Evolutionary conservation across 2,888 invertebrate species (phyloP), one percentile per base, ranked within the genome.

Genomic region (Pinctada fucata): DNA sequence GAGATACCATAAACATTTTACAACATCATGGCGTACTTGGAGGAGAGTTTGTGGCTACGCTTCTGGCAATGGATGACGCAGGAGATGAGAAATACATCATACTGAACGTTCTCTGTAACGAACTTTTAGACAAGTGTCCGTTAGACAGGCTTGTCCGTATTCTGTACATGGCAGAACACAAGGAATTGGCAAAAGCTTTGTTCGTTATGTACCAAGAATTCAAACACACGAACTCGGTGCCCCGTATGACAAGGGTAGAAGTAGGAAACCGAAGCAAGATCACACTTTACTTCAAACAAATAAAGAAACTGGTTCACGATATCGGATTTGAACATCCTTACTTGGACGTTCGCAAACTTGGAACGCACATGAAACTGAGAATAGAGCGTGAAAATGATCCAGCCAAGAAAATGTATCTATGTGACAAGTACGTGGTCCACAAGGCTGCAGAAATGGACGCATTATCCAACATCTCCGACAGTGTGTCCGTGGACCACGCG

Each of bases 401-500:
- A 4, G 63, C 63, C 4, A 58, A 47, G 45, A 68, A 49, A 16
- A 67, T 69, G 65, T 50, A 48, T n/a, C 45, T 78, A 45, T 69
- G 69, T 74, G 78, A 78, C 51, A 69, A 73, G 47, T 78, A 67
- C n/a, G 49, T 73, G 4, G 74, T 69, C 31, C 67, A 72, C 3
- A 78, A 78, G 63, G 78, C 78, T 4, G 70, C 70, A 51, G 78
- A 78, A 65, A 74, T 74, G 47, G 78, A 78, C n/a, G 78, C 78
- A 31, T 45, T 73, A 3, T 68, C 69, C 3, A 78, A 74, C 63
- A 65, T 69, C 4, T 49, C 47, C 4, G 69, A 67, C 4, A n/a
- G n/a, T 51, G 64, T 74, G 1, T 49, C 48, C 58, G 50, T 49
- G 16, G 8, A 74, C 3, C 69, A 73, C 50, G 64, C 68, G 47